Evolutionary conservation across 2,888 invertebrate species (phyloP).

Genomic region (Brachypalpus laphriformis): DNA sequence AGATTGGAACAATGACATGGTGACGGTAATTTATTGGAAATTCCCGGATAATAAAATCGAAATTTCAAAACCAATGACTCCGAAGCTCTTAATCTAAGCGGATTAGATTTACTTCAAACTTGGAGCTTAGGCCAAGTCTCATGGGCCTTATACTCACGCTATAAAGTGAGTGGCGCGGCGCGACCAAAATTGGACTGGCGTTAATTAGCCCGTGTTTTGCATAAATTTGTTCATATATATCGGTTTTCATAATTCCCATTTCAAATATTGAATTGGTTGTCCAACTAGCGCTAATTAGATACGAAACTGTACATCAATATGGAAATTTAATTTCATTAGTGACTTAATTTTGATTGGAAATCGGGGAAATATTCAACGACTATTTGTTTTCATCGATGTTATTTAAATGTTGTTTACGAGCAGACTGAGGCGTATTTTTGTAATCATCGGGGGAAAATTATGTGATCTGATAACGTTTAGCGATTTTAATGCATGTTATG

Average conservation of each 20-base stretch:
- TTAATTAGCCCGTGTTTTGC: constrained; percentile 65
- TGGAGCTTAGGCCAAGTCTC: neutral
- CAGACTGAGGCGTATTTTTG: constrained; percentile 13
- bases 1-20: constrained; percentile 46
- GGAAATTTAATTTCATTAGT: constrained; percentile 68
- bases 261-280: constrained; percentile 49
- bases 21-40: constrained; percentile 63
- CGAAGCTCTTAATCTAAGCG: constrained; percentile 58
- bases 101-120: constrained; percentile 37
- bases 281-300: constrained; percentile 57
- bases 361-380: constrained; percentile 10
- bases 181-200: constrained; percentile 43
- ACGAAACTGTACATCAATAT: constrained; percentile 59
- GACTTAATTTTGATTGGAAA: constrained; percentile 33
- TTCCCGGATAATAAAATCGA: constrained; percentile 62
- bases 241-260: constrained; percentile 37
- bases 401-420: constrained; percentile 46
- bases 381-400: constrained; percentile 46
- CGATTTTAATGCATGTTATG: neutral
- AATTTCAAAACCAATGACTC: constrained; percentile 65
- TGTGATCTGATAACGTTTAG: constrained; percentile 49
- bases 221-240: constrained; percentile 53
- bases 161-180: constrained; percentile 26
- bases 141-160: neutral
- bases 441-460: constrained; percentile 39